Conservation (phyloP, 2,888 invertebrate species). For the Odontocolon sp. region DNA sequence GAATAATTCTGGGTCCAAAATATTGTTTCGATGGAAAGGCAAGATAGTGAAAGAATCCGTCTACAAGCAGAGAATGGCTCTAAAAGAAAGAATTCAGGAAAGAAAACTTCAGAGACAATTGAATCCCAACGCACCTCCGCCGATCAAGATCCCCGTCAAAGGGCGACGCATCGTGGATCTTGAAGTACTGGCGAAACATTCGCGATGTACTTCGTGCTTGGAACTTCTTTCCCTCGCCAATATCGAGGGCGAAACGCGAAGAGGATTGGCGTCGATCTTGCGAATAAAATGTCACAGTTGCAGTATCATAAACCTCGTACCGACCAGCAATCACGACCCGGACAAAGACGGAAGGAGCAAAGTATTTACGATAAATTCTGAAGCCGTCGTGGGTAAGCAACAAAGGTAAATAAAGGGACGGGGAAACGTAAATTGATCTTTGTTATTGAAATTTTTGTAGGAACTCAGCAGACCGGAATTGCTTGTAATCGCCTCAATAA, state of each 20-base stretch:
- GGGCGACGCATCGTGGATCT: slow-evolving; percentile 34
- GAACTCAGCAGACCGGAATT: background rate
- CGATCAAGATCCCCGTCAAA: background rate
- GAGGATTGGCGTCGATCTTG: slow-evolving; percentile 34
- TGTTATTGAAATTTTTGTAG: too few relatives aligned
- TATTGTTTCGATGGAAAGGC: slow-evolving; percentile 41
- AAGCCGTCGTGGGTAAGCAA: too few relatives aligned
- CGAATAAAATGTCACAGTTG: slow-evolving; percentile 26
- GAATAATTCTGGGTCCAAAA: too few relatives aligned
- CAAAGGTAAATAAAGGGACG: too few relatives aligned
- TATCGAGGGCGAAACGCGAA: slow-evolving; percentile 24
- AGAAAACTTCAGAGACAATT: background rate
- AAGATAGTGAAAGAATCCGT: slow-evolving; percentile 34
- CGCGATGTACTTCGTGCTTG: slow-evolving; percentile 36
- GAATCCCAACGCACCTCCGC: background rate
- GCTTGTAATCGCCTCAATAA: slow-evolving; percentile 16
- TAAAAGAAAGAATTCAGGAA: background rate
- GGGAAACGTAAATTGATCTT: too few relatives aligned
- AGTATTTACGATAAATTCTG: too few relatives aligned
- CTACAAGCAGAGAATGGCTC: slow-evolving; percentile 2
- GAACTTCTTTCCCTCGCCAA: slow-evolving; percentile 26
- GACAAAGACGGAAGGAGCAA: too few relatives aligned
- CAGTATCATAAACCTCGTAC: background rate
- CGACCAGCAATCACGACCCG: slow-evolving; percentile 13
- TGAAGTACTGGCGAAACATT: slow-evolving; percentile 17